Conservation (phyloP, 2,797 vertebrate species). For the Gephyroberyx darwinii region DNA sequence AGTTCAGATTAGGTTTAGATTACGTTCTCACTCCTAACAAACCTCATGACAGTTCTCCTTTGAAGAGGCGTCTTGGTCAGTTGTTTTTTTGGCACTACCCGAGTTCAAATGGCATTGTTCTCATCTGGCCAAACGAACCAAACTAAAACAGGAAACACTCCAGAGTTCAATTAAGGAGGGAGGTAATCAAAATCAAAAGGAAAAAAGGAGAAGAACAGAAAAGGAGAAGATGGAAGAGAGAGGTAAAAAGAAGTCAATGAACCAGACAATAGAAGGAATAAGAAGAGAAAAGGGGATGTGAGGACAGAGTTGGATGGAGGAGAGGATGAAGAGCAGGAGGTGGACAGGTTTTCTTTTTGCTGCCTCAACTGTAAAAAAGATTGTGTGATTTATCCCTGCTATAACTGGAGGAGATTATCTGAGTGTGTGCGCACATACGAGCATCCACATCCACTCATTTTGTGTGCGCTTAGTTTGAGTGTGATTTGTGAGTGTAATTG, state of each 20-base stretch:
- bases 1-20: too few species aligned
- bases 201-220: background rate
- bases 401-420: background rate
- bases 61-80: too few species aligned
- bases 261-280: background rate
- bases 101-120: too few species aligned
- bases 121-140: too few species aligned
- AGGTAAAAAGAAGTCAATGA: background rate
- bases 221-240: background rate
- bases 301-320: background rate
- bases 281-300: background rate
- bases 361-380: conserved; percentile 1
- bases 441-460: background rate
- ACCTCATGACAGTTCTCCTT: too few species aligned
- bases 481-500: too few species aligned
- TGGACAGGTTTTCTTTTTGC: background rate
- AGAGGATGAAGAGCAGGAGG: background rate
- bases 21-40: too few species aligned
- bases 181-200: background rate
- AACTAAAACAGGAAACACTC: too few species aligned
- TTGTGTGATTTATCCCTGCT: conserved; percentile 1
- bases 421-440: background rate
- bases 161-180: background rate
- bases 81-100: too few species aligned
- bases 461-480: too few species aligned